Evolutionary conservation across 2,888 invertebrate genomes (phyloP).

Genomic region (Cheiracanthium punctorium): DNA sequence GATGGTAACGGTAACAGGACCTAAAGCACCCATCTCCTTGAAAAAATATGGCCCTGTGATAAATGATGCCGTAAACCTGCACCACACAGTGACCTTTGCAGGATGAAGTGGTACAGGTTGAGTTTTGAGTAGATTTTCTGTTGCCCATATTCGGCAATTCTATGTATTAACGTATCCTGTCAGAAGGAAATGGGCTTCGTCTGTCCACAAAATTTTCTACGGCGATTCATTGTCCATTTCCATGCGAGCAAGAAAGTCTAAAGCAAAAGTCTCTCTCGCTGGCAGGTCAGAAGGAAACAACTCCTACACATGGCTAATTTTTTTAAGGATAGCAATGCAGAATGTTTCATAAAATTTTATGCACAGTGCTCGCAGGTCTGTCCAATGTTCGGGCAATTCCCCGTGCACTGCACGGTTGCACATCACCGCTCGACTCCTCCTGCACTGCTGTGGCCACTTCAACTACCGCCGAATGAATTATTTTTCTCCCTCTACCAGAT

Average conservation of each 20-base stretch:
- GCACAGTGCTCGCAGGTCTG: not conserved
- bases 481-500: not conserved
- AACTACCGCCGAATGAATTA: not conserved
- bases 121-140: not conserved
- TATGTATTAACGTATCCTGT: too few species aligned
- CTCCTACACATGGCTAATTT: not conserved
- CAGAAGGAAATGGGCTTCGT: too few species aligned
- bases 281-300: not conserved
- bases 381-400: not conserved
- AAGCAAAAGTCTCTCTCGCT: not conserved
- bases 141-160: not conserved
- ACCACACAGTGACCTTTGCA: constrained; percentile 25
- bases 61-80: not conserved
- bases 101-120: not conserved
- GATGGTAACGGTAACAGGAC: constrained; percentile 14
- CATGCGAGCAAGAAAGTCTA: constrained; percentile 21
- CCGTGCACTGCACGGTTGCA: not conserved
- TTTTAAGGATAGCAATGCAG: not conserved
- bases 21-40: constrained; percentile 11
- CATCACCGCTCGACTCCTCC: not conserved
- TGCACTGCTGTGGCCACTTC: not conserved
- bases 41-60: constrained; percentile 16
- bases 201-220: not conserved
- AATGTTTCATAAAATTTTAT: not conserved
- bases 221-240: constrained; percentile 16